Conservation (phyloP, 1,140 invertebrate species). For the Drosophila elegans region DNA sequence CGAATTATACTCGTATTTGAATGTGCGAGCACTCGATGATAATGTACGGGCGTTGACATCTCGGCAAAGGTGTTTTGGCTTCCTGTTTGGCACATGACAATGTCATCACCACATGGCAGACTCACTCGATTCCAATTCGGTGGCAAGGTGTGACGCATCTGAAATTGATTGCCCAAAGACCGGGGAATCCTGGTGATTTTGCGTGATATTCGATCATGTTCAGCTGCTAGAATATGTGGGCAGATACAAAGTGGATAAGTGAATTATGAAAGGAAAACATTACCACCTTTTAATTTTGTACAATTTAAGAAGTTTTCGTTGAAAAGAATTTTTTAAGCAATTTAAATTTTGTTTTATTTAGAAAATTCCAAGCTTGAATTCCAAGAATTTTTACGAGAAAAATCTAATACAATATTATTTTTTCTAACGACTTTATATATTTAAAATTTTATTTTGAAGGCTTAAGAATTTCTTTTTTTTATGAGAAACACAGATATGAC, state of each 20-base stretch:
- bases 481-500: too few relatives aligned
- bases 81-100: constrained; percentile 36
- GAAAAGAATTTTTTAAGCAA: too few relatives aligned
- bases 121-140: constrained; percentile 20
- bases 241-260: constrained; percentile 22
- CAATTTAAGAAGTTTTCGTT: too few relatives aligned
- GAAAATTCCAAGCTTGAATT: too few relatives aligned
- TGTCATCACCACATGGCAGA: constrained; percentile 53
- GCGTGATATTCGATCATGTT: constrained; percentile 36
- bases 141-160: constrained; percentile 73
- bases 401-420: too few relatives aligned
- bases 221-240: constrained; percentile 21
- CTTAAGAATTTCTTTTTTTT: too few relatives aligned
- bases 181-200: constrained; percentile 3
- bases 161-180: constrained; percentile 31
- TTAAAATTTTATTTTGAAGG: too few relatives aligned
- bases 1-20: constrained; percentile 42
- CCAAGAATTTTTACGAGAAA: too few relatives aligned
- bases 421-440: too few relatives aligned
- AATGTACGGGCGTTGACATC: constrained; percentile 73
- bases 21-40: constrained; percentile 48
- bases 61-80: constrained; percentile 67
- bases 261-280: constrained; percentile 7
- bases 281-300: background rate
- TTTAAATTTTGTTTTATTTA: too few relatives aligned